Percentiles rank a stretch among this genome's conserved stretches.
These are phyloP conservation scores for Andrena dorsata DNA, from an alignment of 2,888 invertebrate species.

Conservation along the genomic window DNA sequence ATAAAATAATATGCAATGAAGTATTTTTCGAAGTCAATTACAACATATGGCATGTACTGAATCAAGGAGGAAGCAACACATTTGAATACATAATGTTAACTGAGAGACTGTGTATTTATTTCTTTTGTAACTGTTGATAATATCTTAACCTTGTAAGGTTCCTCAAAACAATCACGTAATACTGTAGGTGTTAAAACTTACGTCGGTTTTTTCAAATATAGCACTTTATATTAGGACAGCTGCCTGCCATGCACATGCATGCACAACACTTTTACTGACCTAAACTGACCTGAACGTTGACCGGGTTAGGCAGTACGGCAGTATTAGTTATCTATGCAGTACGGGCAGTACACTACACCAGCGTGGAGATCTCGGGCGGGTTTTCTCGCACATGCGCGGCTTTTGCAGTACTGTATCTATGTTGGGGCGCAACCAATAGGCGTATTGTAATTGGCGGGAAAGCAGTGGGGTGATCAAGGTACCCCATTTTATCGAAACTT, in stretches of 20 bases:
- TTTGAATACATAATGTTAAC: background rate
- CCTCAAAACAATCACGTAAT: conserved; percentile 4
- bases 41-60: conserved; percentile 58
- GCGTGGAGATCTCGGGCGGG: no score
- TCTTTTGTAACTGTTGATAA: background rate
- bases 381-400: no score
- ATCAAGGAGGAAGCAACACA: conserved; percentile 1
- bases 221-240: conserved; percentile 35
- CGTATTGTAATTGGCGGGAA: no score
- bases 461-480: no score
- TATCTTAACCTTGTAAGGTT: background rate
- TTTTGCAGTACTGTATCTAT: no score
- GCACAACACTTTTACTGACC: no score
- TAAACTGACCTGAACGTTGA: no score
- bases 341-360: no score
- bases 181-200: conserved; percentile 3
- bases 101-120: background rate
- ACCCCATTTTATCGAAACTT: no score
- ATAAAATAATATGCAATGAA: background rate
- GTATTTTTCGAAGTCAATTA: conserved; percentile 9
- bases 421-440: no score
- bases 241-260: conserved; percentile 6
- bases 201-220: conserved; percentile 1
- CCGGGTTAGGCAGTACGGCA: no score
- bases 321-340: no score